phyloP scores from a whole-genome alignment of 2,113 vertebrate genomes.

The Grammomys dolichurus region DNA sequence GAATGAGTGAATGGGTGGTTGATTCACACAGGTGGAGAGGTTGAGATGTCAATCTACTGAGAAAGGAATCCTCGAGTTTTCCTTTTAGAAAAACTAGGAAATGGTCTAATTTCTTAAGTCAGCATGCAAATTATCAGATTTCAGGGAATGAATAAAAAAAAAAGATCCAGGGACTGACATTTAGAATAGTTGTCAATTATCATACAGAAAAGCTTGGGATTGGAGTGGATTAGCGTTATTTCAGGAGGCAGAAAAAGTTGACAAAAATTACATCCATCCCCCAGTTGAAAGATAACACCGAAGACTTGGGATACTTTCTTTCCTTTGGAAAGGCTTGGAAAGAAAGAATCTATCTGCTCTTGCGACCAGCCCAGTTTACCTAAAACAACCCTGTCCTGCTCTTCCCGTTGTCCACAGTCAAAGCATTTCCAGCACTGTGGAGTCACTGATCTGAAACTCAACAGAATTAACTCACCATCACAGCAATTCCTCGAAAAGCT shows the following conservation, averaged over 20 bases:
- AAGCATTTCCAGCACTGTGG: background rate
- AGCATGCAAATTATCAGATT: conserved; percentile 56
- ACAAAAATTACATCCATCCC: background rate
- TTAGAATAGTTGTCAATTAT: conserved; percentile 50
- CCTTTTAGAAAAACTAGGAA: conserved; percentile 68
- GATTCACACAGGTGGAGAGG: conserved; percentile 65
- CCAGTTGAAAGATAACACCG: background rate
- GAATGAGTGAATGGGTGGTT: conserved; percentile 76
- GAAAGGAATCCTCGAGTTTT: conserved; percentile 55
- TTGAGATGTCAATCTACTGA: conserved; percentile 23
- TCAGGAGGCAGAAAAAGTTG: background rate
- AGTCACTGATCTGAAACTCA: background rate
- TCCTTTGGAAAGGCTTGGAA: background rate
- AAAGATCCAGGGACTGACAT: conserved; percentile 43
- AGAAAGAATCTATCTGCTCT: background rate
- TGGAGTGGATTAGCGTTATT: conserved; percentile 51
- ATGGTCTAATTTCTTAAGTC: conserved; percentile 82
- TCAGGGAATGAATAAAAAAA: conserved; percentile 47
- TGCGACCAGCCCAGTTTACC: background rate
- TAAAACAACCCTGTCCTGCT: background rate
- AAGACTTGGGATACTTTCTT: background rate
- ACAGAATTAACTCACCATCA: background rate
- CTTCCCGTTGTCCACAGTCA: background rate
- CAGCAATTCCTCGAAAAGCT: background rate
- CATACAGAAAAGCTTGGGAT: background rate